A percentile compares a stretch with the other conserved stretches of the same genome.
phyloP scores from a whole-genome alignment of 2,797 vertebrate species.

The Chaenodraco wilsoni region DNA sequence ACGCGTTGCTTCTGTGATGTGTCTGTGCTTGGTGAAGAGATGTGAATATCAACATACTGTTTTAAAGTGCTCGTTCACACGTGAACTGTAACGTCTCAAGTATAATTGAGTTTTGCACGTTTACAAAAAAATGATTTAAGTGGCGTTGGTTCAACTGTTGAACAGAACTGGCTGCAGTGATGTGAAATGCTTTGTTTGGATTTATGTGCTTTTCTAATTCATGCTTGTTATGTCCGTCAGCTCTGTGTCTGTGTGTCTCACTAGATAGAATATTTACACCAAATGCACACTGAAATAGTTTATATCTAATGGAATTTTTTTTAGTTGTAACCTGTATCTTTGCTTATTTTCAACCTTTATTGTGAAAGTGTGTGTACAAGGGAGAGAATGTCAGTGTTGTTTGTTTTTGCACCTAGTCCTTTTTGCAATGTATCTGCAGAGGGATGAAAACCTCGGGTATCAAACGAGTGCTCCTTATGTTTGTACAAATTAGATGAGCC shows the following conservation, averaged over 20 bases:
- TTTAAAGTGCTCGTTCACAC: conserved; percentile 18
- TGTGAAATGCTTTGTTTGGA: conserved; percentile 55
- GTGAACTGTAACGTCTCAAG: conserved; percentile 37
- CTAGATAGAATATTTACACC: conserved; percentile 46
- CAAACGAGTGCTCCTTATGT: conserved; percentile 54
- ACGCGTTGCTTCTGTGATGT: conserved; percentile 65
- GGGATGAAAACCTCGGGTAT: conserved; percentile 29
- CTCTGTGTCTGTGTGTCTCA: conserved; percentile 32
- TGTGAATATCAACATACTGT: conserved; percentile 23
- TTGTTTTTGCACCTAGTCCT: conserved; percentile 61
- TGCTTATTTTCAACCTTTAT: conserved; percentile 43
- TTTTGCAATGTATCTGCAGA: conserved; percentile 54
- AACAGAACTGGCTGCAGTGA: conserved; percentile 48
- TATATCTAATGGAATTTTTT: conserved; percentile 24
- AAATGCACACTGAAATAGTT: conserved; percentile 27
- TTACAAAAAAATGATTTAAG: conserved; percentile 55
- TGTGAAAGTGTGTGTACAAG: conserved; percentile 25
- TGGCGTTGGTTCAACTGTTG: conserved; percentile 53
- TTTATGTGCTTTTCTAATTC: conserved; percentile 50
- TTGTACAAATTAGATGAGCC: conserved; percentile 51
- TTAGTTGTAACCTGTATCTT: conserved; percentile 32
- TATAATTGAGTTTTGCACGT: conserved; percentile 63
- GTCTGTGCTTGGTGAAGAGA: conserved; percentile 47
- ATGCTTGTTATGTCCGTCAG: conserved; percentile 35
- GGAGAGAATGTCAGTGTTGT: conserved; percentile 44